Conservation (phyloP, 2,113 vertebrate species). For the Festucalex cinctus region DNA sequence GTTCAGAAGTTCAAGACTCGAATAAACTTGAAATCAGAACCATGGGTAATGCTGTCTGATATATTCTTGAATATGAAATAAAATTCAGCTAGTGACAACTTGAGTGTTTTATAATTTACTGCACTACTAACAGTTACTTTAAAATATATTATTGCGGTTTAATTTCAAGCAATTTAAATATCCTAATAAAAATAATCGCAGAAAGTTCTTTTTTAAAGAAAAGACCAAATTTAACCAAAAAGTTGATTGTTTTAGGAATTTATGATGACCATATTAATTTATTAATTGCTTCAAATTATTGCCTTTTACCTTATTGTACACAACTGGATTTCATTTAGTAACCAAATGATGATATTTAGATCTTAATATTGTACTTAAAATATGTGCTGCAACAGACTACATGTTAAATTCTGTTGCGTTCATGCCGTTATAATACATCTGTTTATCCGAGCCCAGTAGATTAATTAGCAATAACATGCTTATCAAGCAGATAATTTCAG, state of each 20-base stretch:
- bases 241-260: background rate
- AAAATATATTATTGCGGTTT: background rate
- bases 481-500: slow-evolving; percentile 62
- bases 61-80: background rate
- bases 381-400: background rate
- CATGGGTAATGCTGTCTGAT: background rate
- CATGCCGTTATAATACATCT: slow-evolving; percentile 13
- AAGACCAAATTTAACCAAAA: background rate
- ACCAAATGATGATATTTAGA: background rate
- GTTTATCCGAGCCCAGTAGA: slow-evolving; percentile 24
- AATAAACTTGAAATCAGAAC: background rate
- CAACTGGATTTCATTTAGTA: background rate
- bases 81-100: background rate
- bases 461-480: slow-evolving; percentile 60
- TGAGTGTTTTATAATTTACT: background rate
- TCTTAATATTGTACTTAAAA: background rate
- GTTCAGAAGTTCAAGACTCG: background rate
- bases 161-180: background rate
- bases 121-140: background rate
- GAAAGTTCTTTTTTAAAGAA: background rate
- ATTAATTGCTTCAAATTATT: background rate
- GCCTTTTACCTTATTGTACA: background rate
- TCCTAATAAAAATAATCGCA: background rate
- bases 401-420: background rate
- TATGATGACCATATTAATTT: background rate